These are phyloP conservation scores for Nymphalis polychloros DNA, from an alignment of 2,888 invertebrate species.

Conservation along the genomic window DNA sequence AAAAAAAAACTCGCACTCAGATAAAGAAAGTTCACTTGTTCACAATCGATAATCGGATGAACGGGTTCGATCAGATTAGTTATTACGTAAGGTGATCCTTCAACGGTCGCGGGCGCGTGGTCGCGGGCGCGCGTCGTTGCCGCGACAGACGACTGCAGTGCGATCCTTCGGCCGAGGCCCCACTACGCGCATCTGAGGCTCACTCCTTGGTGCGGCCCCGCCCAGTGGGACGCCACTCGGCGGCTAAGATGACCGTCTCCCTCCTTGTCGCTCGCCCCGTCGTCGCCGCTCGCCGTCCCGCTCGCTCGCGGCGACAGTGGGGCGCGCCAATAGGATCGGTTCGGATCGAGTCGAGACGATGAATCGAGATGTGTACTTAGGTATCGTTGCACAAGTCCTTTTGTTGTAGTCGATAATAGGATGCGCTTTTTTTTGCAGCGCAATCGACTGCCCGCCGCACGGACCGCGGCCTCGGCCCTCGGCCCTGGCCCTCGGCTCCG, in stretches of 20 bases:
- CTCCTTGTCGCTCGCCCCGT: conserved; percentile 65
- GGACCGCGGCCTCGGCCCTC: conserved; percentile 52
- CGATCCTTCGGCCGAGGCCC: conserved; percentile 82
- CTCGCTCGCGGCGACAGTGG: conserved; percentile 76
- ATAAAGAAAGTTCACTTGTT: conserved; percentile 66
- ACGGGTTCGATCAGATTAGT: conserved; percentile 70
- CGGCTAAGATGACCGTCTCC: conserved; percentile 79
- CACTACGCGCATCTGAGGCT: conserved; percentile 84
- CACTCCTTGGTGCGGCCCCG: conserved; percentile 82
- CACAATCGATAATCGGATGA: conserved; percentile 76
- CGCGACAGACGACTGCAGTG: conserved; percentile 82
- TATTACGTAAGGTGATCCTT: conserved; percentile 74
- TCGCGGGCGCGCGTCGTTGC: conserved; percentile 73
- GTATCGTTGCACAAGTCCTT: conserved; percentile 81
- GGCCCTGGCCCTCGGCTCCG: conserved; percentile 25
- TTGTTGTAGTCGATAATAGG: conserved; percentile 82
- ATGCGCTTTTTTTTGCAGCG: conserved; percentile 79
- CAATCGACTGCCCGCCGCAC: conserved; percentile 56
- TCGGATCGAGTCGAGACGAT: conserved; percentile 81
- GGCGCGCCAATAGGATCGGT: conserved; percentile 81
- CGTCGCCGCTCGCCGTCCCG: conserved; percentile 58
- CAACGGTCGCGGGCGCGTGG: conserved; percentile 53
- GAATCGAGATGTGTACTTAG: conserved; percentile 82
- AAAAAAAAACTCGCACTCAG: conserved; percentile 37
- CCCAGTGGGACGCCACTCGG: conserved; percentile 82